Percentiles rank a stretch among this genome's conserved stretches.
phyloP scores from a whole-genome alignment of 2,888 invertebrate genomes.

The Orthonevra nobilis region DNA sequence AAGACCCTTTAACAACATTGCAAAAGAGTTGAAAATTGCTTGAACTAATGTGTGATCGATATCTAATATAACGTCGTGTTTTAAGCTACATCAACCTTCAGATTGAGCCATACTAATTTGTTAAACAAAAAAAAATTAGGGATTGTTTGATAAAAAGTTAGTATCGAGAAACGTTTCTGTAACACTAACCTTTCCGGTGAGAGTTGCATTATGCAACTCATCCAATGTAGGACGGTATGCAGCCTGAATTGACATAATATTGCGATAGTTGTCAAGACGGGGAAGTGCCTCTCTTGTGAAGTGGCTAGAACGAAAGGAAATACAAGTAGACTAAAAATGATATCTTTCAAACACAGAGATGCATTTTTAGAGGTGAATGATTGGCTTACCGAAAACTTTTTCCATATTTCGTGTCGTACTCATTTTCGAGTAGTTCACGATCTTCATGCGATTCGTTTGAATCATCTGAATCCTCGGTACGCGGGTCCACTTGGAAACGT shows the following conservation, averaged over 20 bases:
- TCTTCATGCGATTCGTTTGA: conserved; percentile 81
- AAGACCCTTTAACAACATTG: too few relatives aligned
- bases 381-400: conserved; percentile 87
- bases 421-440: conserved; percentile 81
- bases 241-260: conserved; percentile 93
- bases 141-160: too few relatives aligned
- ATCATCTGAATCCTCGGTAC: conserved; percentile 79
- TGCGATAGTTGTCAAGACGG: conserved; percentile 92
- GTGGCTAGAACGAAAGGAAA: conserved; percentile 82
- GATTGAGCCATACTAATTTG: too few relatives aligned
- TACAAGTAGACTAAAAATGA: not conserved
- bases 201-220: conserved; percentile 91
- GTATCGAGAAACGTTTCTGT: too few relatives aligned
- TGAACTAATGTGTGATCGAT: too few relatives aligned
- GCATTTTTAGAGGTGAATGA: not conserved
- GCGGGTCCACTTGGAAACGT: conserved; percentile 82
- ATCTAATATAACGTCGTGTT: too few relatives aligned
- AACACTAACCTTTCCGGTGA: conserved; percentile 90
- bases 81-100: too few relatives aligned
- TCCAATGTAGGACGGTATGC: conserved; percentile 93
- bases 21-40: too few relatives aligned
- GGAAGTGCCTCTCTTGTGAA: conserved; percentile 93
- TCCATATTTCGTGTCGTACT: conserved; percentile 86
- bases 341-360: not conserved
- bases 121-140: too few relatives aligned